These are phyloP conservation scores for Stegodyphus dumicola DNA, from an alignment of 1,140 invertebrate species.

Conservation along the genomic window DNA sequence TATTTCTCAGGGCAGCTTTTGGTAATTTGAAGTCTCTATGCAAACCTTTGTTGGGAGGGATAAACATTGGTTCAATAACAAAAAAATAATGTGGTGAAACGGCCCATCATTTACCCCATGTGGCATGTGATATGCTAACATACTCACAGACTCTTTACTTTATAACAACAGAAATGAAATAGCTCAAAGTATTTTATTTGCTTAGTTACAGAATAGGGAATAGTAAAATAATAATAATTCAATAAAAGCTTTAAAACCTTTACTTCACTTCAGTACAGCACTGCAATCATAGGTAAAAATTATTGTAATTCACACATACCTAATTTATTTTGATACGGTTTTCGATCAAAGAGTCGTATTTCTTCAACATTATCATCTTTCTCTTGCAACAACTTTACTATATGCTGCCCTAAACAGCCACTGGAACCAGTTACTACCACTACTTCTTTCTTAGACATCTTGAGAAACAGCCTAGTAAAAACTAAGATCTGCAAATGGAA, in stretches of 20 bases:
- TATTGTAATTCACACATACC: conserved; percentile 65
- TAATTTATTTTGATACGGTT: conserved; percentile 72
- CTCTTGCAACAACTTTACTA: conserved; percentile 73
- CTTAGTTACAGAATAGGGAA: too few species aligned
- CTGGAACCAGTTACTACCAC: conserved; percentile 72
- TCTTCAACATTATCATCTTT: conserved; percentile 71
- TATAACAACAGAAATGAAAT: too few species aligned
- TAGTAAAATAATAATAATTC: neutral
- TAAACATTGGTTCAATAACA: too few species aligned
- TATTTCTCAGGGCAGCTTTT: too few species aligned
- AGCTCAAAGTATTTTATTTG: too few species aligned
- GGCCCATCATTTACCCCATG: too few species aligned
- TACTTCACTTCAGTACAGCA: too few species aligned
- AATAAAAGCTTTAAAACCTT: neutral
- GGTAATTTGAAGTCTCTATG: too few species aligned
- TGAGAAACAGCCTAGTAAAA: neutral
- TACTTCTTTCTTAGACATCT: conserved; percentile 20
- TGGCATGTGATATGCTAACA: too few species aligned
- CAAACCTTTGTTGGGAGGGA: too few species aligned
- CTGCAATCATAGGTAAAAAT: neutral
- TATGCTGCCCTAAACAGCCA: conserved; percentile 77
- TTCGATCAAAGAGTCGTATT: conserved; percentile 75
- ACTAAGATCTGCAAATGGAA: neutral
- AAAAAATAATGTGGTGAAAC: too few species aligned
- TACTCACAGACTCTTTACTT: too few species aligned